Percentiles rank a stretch among this genome's conserved stretches.
phyloP scores from a whole-genome alignment of 2,888 invertebrate species.

The Aquatica leii region DNA sequence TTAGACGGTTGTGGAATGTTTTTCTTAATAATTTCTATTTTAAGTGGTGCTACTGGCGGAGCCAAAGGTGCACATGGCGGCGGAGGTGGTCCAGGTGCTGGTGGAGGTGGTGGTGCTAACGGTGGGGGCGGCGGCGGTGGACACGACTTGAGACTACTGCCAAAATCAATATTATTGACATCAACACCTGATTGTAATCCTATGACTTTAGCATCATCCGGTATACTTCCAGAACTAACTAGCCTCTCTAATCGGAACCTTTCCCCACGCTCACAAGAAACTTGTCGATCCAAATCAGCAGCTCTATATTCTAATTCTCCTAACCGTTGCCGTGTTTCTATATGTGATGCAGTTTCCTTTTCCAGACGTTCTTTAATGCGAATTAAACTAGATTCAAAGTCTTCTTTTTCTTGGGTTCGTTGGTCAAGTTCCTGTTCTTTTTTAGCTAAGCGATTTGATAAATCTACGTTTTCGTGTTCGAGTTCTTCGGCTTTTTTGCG shows the following conservation, averaged over 20 bases:
- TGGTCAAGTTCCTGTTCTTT: slow-evolving; percentile 93
- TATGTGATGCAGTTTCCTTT: slow-evolving; percentile 86
- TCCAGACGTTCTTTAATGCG: slow-evolving; percentile 88
- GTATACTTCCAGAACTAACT: slow-evolving; percentile 89
- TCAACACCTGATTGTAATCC: slow-evolving; percentile 56
- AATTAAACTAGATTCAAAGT: slow-evolving; percentile 82
- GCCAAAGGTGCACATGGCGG: slow-evolving; percentile 67
- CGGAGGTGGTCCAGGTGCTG: slow-evolving; percentile 58
- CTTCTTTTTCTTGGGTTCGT: slow-evolving; percentile 90
- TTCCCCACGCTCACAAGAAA: slow-evolving; percentile 82
- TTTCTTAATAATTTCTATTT: slow-evolving; percentile 73
- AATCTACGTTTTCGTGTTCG: slow-evolving; percentile 87
- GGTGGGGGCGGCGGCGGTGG: slow-evolving; percentile 58
- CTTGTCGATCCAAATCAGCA: slow-evolving; percentile 64
- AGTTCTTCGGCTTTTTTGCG: slow-evolving; percentile 86
- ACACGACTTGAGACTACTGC: slow-evolving; percentile 37
- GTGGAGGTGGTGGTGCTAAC: slow-evolving; percentile 40
- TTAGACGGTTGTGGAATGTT: slow-evolving; percentile 93
- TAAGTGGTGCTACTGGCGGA: slow-evolving; percentile 66
- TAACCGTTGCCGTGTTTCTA: slow-evolving; percentile 83
- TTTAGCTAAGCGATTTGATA: slow-evolving; percentile 86
- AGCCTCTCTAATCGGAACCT: slow-evolving; percentile 83
- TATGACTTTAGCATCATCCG: slow-evolving; percentile 89
- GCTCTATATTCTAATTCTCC: slow-evolving; percentile 67
- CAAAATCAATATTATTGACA: slow-evolving; percentile 44